phyloP scores from a whole-genome alignment of 92 coral and sea anemone species.

The Epizoanthus fatuus region DNA sequence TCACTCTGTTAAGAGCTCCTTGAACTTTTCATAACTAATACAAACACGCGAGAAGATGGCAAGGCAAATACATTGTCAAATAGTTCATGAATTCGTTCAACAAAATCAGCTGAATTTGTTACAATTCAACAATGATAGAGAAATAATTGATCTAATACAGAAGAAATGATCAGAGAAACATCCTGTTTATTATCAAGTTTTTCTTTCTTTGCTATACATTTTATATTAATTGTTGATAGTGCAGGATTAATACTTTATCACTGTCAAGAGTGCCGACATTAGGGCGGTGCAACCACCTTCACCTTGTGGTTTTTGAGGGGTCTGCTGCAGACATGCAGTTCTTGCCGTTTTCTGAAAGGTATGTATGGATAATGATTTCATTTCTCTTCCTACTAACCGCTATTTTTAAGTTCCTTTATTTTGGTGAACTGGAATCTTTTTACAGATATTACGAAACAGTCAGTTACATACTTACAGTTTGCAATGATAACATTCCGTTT shows the following conservation, averaged over 20 bases:
- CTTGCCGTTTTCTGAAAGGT: too few relatives aligned
- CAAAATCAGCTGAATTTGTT: not conserved
- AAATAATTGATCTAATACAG: not conserved
- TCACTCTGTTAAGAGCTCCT: too few relatives aligned
- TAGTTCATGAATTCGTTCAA: not conserved
- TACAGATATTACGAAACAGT: too few relatives aligned
- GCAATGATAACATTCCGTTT: too few relatives aligned
- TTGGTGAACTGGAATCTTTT: too few relatives aligned
- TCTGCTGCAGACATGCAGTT: too few relatives aligned
- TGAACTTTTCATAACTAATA: too few relatives aligned
- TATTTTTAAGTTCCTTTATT: too few relatives aligned
- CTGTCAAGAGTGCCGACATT: slow-evolving; percentile 6
- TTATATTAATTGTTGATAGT: not conserved
- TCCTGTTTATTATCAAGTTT: not conserved
- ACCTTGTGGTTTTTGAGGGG: not conserved
- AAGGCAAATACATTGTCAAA: not conserved
- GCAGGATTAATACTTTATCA: not conserved
- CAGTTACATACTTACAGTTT: too few relatives aligned
- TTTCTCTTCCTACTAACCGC: too few relatives aligned
- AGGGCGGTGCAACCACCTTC: not conserved
- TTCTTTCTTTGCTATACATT: not conserved
- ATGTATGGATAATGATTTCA: too few relatives aligned
- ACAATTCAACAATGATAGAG: not conserved
- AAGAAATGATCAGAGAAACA: not conserved
- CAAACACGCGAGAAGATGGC: too few relatives aligned